Conservation (phyloP, 2,797 vertebrate genomes). For the Holocentrus rufus region DNA sequence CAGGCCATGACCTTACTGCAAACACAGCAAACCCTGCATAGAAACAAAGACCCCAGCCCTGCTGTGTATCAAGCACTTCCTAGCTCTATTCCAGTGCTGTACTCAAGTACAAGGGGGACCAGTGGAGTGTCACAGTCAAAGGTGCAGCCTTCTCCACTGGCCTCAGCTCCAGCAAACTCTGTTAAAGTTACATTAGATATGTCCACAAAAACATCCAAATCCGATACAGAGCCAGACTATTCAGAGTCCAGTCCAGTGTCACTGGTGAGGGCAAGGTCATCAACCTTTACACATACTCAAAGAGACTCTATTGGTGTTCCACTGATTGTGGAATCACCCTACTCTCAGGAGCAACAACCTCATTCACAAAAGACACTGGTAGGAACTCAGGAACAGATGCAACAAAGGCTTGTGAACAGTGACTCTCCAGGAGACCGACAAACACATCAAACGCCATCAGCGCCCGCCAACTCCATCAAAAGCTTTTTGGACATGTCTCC, state of each 20-base stretch:
- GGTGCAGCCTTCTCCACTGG: slow-evolving; percentile 15
- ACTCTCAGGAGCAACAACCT: slow-evolving; percentile 34
- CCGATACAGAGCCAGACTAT: slow-evolving; percentile 29
- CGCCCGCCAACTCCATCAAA: slow-evolving; percentile 76
- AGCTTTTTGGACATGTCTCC: slow-evolving; percentile 79
- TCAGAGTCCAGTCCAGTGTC: slow-evolving; percentile 64
- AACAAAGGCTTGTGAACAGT: slow-evolving; percentile 34
- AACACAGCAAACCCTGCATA: slow-evolving; percentile 25
- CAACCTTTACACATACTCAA: slow-evolving; percentile 50
- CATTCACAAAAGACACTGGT: slow-evolving; percentile 46
- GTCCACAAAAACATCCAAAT: slow-evolving; percentile 66
- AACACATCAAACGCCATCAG: slow-evolving; percentile 54
- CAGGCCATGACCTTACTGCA: slow-evolving; percentile 20
- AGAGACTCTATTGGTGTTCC: slow-evolving; percentile 67
- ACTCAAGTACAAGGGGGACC: slow-evolving; percentile 12
- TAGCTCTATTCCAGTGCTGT: slow-evolving; percentile 1
- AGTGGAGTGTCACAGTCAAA: slow-evolving; percentile 21
- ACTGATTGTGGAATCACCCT: slow-evolving; percentile 68
- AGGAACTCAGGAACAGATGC: slow-evolving; percentile 22
- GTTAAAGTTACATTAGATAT: slow-evolving; percentile 74
- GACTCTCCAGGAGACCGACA: slow-evolving; percentile 13
- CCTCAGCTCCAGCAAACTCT: slow-evolving; percentile 68
- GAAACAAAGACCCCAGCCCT: slow-evolving; percentile 9
- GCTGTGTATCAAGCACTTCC: slow-evolving; percentile 25
- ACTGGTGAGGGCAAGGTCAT: slow-evolving; percentile 63